A percentile compares a stretch with the other conserved stretches of the same genome.
Evolutionary conservation across 2,113 vertebrate genomes (phyloP).

Genomic region (Datnioides undecimradiatus): DNA sequence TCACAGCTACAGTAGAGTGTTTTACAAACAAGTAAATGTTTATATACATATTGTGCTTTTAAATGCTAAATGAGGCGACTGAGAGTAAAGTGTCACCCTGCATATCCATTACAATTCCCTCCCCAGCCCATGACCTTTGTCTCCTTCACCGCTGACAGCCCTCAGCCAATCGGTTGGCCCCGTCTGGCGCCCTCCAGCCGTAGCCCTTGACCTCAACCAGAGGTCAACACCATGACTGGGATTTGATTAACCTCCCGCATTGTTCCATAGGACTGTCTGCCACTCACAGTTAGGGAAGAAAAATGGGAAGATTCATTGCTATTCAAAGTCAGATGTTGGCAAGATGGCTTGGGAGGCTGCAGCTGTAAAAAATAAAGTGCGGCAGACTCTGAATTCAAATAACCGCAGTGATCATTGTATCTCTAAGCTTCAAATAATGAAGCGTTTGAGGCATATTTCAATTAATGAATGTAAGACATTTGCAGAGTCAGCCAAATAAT

Average conservation of each 20-base stretch:
- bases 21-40: background rate
- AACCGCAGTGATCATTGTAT: background rate
- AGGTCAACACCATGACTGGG: conserved; percentile 79
- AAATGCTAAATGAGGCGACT: background rate
- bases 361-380: background rate
- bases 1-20: background rate
- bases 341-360: conserved; percentile 29
- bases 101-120: conserved; percentile 66
- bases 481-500: background rate
- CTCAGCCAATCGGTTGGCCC: conserved; percentile 60
- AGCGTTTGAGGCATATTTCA: too few species aligned
- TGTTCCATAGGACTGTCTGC: conserved; percentile 66
- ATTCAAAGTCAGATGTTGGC: conserved; percentile 59
- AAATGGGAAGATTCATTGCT: conserved; percentile 66
- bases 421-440: too few species aligned
- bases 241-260: conserved; percentile 80
- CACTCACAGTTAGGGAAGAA: conserved; percentile 59
- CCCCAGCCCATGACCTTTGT: conserved; percentile 62
- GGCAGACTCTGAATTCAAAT: conserved; percentile 6
- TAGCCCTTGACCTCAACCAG: conserved; percentile 71
- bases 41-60: background rate
- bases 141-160: conserved; percentile 57
- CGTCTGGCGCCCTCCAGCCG: conserved; percentile 65
- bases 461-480: background rate
- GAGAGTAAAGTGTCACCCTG: background rate